phyloP scores from a whole-genome alignment of 2,888 invertebrate genomes.

The Gerris lacustris region DNA sequence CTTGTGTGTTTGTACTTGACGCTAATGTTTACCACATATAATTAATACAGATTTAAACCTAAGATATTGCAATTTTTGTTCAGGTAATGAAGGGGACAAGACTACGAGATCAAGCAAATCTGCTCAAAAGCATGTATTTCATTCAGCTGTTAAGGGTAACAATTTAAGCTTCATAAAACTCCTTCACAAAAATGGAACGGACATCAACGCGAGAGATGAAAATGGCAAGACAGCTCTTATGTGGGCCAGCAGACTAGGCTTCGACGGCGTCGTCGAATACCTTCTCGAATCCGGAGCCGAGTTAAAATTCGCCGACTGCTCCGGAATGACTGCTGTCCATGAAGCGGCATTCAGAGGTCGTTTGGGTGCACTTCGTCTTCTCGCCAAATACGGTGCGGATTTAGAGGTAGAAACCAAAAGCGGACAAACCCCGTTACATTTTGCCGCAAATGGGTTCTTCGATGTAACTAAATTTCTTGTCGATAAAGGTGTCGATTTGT shows the following conservation, averaged over 20 bases:
- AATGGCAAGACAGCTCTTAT: background rate
- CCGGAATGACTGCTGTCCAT: background rate
- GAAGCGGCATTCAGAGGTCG: background rate
- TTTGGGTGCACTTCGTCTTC: background rate
- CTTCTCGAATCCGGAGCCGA: background rate
- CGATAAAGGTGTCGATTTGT: background rate
- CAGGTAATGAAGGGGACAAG: too few species aligned
- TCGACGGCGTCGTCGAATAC: background rate
- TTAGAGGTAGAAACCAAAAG: background rate
- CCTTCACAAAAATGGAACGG: background rate
- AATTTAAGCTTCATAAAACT: background rate
- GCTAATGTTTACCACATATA: too few species aligned
- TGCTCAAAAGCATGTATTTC: background rate
- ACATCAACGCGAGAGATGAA: background rate
- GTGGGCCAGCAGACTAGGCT: background rate
- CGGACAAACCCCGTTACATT: background rate
- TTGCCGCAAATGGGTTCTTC: background rate
- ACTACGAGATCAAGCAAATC: background rate
- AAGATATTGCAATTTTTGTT: too few species aligned
- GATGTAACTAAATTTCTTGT: background rate
- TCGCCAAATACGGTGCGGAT: background rate
- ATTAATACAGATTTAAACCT: too few species aligned
- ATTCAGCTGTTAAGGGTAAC: background rate
- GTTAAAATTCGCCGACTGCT: background rate
- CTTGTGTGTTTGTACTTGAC: too few species aligned